phyloP scores from a whole-genome alignment of 2,888 invertebrate species.

The Antheraea assamensis region DNA sequence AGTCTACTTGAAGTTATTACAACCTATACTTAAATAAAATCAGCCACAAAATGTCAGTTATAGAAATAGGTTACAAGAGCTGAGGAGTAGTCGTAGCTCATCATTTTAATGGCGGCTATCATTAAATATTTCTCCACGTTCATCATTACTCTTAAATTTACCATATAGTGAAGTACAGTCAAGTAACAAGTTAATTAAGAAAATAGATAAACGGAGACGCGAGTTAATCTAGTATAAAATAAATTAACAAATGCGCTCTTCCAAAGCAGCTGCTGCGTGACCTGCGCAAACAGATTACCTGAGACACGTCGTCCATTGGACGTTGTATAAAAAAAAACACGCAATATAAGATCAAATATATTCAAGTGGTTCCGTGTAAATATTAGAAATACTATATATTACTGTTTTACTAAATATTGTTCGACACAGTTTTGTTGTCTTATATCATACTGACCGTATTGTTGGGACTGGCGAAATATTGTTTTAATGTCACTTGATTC shows the following conservation, averaged over 20 bases:
- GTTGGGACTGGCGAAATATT: background rate
- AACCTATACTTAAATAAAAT: too few relatives aligned
- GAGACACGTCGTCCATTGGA: background rate
- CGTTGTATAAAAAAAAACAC: background rate
- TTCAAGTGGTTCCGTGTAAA: background rate
- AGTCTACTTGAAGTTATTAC: too few relatives aligned
- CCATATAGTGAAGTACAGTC: too few relatives aligned
- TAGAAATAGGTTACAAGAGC: too few relatives aligned
- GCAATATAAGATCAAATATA: background rate
- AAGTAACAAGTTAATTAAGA: background rate
- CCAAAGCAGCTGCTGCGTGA: constrained; percentile 5
- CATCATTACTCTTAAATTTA: too few relatives aligned
- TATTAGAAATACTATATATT: background rate
- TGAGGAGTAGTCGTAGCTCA: too few relatives aligned
- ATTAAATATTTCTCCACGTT: too few relatives aligned
- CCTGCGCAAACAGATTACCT: constrained; percentile 5
- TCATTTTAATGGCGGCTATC: too few relatives aligned
- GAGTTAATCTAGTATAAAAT: background rate
- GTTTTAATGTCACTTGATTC: too few relatives aligned
- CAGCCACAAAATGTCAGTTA: too few relatives aligned
- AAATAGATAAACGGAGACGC: background rate
- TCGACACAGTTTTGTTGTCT: background rate
- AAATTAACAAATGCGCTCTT: background rate
- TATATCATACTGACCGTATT: background rate
- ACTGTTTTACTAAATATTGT: background rate